Conservation (phyloP, 2,797 vertebrate genomes). For the Myotis planiceps region DNA sequence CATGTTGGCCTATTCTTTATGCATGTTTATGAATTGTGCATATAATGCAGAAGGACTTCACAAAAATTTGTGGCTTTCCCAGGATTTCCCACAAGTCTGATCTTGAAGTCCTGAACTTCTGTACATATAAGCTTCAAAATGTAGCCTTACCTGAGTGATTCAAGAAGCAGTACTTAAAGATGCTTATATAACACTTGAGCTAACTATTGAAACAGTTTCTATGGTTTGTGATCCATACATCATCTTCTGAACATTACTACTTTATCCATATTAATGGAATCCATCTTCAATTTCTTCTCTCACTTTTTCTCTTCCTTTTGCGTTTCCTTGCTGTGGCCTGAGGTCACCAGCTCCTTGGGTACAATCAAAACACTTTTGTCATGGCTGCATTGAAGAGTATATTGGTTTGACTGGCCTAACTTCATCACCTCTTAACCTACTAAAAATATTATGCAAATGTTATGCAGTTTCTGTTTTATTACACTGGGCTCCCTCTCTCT, state of each 20-base stretch:
- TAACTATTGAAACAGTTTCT: not conserved
- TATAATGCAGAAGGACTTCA: not conserved
- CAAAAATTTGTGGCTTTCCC: not conserved
- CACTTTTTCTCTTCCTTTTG: constrained; percentile 59
- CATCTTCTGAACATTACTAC: not conserved
- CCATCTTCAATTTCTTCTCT: constrained; percentile 44
- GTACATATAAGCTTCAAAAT: not conserved
- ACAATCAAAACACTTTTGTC: constrained; percentile 79
- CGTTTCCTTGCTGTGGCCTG: constrained; percentile 71
- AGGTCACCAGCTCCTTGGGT: constrained; percentile 74
- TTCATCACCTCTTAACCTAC: constrained; percentile 89
- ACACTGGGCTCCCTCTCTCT: constrained; percentile 82
- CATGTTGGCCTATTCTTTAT: not conserved
- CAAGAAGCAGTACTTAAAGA: not conserved
- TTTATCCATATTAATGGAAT: not conserved
- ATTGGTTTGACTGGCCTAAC: constrained; percentile 83
- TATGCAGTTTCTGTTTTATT: constrained; percentile 83
- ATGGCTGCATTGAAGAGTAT: constrained; percentile 24
- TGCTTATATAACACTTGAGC: not conserved
- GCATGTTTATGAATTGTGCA: not conserved
- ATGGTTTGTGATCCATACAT: not conserved
- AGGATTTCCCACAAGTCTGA: not conserved
- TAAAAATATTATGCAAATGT: constrained; percentile 90
- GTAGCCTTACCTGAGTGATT: not conserved
- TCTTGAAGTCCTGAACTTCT: not conserved